phyloP scores from a whole-genome alignment of 2,888 invertebrate species.

The Tryphoninae sp. region DNA sequence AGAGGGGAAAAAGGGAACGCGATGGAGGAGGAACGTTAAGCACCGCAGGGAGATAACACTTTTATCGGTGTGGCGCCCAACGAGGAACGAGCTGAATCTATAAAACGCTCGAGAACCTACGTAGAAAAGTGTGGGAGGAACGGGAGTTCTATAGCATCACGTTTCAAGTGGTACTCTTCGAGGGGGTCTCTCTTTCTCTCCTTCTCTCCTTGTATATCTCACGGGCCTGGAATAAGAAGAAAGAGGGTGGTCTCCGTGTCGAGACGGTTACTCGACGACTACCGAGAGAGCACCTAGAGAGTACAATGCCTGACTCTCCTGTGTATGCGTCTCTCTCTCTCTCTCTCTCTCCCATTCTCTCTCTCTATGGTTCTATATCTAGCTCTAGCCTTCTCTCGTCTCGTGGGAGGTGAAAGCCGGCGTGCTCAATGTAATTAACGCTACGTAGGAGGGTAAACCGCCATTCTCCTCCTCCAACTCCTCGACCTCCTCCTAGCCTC shows the following conservation, averaged over 20 bases:
- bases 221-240: slow-evolving; percentile 29
- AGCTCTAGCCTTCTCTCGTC: slow-evolving; percentile 1
- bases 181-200: not conserved
- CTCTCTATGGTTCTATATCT: not conserved
- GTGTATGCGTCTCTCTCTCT: too few relatives aligned
- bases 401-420: slow-evolving; percentile 2
- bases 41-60: slow-evolving; percentile 46
- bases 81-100: slow-evolving; percentile 41
- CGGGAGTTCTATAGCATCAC: not conserved
- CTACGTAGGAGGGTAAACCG: slow-evolving; percentile 12
- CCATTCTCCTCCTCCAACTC: not conserved
- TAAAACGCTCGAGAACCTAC: slow-evolving; percentile 15
- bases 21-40: slow-evolving; percentile 25
- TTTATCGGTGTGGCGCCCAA: slow-evolving; percentile 27
- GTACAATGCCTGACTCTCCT: slow-evolving; percentile 42
- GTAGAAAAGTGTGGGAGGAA: not conserved
- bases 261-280: slow-evolving; percentile 25
- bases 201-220: slow-evolving; percentile 37
- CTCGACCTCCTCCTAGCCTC: too few relatives aligned
- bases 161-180: slow-evolving; percentile 30
- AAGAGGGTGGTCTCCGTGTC: slow-evolving; percentile 14
- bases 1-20: slow-evolving; percentile 15
- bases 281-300: slow-evolving; percentile 34
- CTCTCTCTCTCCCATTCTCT: not conserved
- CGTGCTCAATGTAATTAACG: slow-evolving; percentile 48